A percentile compares a stretch with the other conserved stretches of the same genome.
Evolutionary conservation across 2,888 invertebrate genomes (phyloP).

Genomic region (Aphrophora alni): DNA sequence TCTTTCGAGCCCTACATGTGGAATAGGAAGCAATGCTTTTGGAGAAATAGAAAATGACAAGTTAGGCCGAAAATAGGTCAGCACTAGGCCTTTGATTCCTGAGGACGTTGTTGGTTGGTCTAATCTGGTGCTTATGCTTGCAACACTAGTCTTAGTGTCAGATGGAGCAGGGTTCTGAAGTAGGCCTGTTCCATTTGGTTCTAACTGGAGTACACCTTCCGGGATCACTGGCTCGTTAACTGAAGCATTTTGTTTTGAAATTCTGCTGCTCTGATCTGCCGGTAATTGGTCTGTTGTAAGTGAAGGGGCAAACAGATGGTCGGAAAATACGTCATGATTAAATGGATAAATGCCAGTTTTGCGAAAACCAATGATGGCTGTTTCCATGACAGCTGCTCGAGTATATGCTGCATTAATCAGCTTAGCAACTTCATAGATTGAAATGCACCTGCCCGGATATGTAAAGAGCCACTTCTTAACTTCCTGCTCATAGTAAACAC

Average conservation of each 20-base stretch:
- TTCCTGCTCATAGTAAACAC: slow-evolving; percentile 48
- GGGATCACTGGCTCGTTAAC: slow-evolving; percentile 15
- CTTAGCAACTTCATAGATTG: slow-evolving; percentile 47
- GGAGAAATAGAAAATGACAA: slow-evolving; percentile 27
- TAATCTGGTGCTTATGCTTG: not conserved
- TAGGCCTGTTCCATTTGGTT: slow-evolving; percentile 17
- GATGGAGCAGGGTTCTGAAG: slow-evolving; percentile 25
- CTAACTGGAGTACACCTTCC: slow-evolving; percentile 12
- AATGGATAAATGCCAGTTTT: slow-evolving; percentile 51
- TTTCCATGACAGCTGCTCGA: slow-evolving; percentile 48
- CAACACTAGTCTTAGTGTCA: not conserved
- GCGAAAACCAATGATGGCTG: slow-evolving; percentile 51
- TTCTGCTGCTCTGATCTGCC: slow-evolving; percentile 11
- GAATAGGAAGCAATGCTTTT: slow-evolving; percentile 17
- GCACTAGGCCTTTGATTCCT: slow-evolving; percentile 25
- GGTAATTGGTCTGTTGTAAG: not conserved
- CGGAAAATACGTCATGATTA: slow-evolving; percentile 50
- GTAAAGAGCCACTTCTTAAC: slow-evolving; percentile 45
- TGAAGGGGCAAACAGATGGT: slow-evolving; percentile 45
- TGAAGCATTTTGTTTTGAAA: slow-evolving; percentile 24
- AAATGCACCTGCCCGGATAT: slow-evolving; percentile 50
- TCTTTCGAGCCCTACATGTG: slow-evolving; percentile 24
- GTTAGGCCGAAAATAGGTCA: not conserved
- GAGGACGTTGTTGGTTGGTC: slow-evolving; percentile 23
- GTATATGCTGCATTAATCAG: slow-evolving; percentile 40